A percentile compares a stretch with the other conserved stretches of the same genome.
phyloP scores from a whole-genome alignment of 1,140 invertebrate genomes.

The Gonatopus flavifemur region DNA sequence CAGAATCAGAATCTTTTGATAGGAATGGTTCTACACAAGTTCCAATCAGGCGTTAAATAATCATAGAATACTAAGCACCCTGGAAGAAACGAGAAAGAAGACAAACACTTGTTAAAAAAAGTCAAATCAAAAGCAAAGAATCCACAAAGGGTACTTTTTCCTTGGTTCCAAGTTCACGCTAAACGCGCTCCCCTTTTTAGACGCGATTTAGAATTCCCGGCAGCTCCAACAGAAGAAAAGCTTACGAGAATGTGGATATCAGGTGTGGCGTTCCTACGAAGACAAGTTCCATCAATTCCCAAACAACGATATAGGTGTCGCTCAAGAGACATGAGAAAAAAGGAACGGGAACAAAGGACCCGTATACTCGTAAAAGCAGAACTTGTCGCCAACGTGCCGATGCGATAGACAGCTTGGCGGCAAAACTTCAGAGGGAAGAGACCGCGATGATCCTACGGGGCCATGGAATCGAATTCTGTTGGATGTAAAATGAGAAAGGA shows the following conservation, averaged over 20 bases:
- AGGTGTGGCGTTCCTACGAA: constrained; percentile 46
- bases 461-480: constrained; percentile 4
- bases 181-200: background rate
- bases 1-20: too few species aligned
- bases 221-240: too few species aligned
- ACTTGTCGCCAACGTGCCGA: constrained; percentile 35
- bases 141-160: too few species aligned
- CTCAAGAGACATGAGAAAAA: constrained; percentile 43
- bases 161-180: background rate
- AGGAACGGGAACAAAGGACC: constrained; percentile 43
- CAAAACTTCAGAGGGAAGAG: constrained; percentile 41
- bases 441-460: constrained; percentile 14
- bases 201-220: constrained; percentile 41
- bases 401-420: constrained; percentile 44
- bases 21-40: too few species aligned
- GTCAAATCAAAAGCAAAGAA: too few species aligned
- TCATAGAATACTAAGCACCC: too few species aligned
- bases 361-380: constrained; percentile 52
- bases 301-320: constrained; percentile 42
- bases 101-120: too few species aligned
- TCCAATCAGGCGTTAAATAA: too few species aligned
- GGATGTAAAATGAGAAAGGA: background rate
- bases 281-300: constrained; percentile 22
- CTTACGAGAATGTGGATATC: constrained; percentile 29
- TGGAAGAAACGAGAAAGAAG: too few species aligned